Percentiles rank a stretch among this genome's conserved stretches.
phyloP scores from a whole-genome alignment of 1,140 invertebrate genomes.

The Thaumatotibia leucotreta region DNA sequence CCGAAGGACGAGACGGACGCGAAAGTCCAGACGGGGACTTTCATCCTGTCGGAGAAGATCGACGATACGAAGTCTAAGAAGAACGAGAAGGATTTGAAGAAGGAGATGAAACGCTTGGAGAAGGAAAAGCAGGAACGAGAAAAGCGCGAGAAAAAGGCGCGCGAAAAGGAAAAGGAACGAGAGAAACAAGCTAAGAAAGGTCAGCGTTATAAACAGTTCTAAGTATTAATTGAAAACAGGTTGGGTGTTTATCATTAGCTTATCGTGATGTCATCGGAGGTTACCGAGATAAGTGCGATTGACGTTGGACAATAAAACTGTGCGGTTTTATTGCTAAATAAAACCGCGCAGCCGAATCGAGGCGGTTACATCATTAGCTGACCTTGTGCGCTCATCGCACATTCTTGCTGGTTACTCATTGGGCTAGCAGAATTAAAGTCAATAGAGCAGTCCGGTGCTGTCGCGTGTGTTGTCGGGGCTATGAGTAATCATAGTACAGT shows the following conservation, averaged over 20 bases:
- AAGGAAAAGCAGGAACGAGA: conserved; percentile 73
- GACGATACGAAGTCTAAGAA: conserved; percentile 73
- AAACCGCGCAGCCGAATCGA: conserved; percentile 36
- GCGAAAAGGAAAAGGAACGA: conserved; percentile 72
- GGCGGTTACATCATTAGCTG: conserved; percentile 55
- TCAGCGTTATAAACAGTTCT: conserved; percentile 28
- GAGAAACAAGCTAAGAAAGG: conserved; percentile 76
- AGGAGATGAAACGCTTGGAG: conserved; percentile 72
- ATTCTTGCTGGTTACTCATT: conserved; percentile 36
- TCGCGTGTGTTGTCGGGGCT: background rate
- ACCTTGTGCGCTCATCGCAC: conserved; percentile 53
- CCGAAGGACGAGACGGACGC: conserved; percentile 68
- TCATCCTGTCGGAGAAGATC: conserved; percentile 75
- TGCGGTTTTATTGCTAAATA: conserved; percentile 32
- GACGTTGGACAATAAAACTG: conserved; percentile 30
- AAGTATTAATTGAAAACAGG: background rate
- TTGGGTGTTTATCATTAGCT: background rate
- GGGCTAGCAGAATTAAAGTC: conserved; percentile 25
- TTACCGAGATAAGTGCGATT: conserved; percentile 10
- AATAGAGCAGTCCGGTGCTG: conserved; percentile 11
- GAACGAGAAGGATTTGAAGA: conserved; percentile 74
- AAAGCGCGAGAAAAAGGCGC: conserved; percentile 74
- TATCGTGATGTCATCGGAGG: conserved; percentile 8
- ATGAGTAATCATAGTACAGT: background rate
- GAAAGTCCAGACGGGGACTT: conserved; percentile 66